phyloP scores from a whole-genome alignment of 2,113 vertebrate species.

The Boulengeromyrus knoepffleri region DNA sequence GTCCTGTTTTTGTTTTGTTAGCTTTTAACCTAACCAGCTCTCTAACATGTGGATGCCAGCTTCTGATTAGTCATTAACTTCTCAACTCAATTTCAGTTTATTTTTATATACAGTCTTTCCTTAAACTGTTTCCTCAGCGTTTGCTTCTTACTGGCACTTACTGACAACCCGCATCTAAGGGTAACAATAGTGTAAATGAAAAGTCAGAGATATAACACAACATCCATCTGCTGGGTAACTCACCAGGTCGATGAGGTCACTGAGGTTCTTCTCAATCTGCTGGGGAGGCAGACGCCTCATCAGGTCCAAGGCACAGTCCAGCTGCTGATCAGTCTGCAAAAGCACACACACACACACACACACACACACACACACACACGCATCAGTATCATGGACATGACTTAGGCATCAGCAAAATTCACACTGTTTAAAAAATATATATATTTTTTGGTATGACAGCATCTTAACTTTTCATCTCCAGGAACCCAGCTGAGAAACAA shows the following conservation, averaged over 20 bases:
- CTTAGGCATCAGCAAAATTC: not conserved
- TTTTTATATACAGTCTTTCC: not conserved
- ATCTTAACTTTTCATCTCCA: not conserved
- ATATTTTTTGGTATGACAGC: not conserved
- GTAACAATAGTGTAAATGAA: not conserved
- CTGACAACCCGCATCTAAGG: not conserved
- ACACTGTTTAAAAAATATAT: not conserved
- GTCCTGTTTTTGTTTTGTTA: not conserved
- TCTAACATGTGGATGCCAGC: not conserved
- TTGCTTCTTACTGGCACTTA: not conserved
- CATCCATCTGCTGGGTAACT: constrained; percentile 32
- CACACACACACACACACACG: not conserved
- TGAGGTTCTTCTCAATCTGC: constrained; percentile 99
- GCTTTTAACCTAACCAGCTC: not conserved
- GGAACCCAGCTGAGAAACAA: not conserved
- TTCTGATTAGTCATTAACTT: not conserved
- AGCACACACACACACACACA: constrained; percentile 6
- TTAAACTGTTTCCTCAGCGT: not conserved
- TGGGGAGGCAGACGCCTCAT: constrained; percentile 99
- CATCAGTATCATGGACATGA: not conserved
- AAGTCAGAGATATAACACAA: not conserved
- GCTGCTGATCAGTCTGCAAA: constrained; percentile 87
- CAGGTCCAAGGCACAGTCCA: constrained; percentile 98
- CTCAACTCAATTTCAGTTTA: not conserved
- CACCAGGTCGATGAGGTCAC: constrained; percentile 98